Base-by-base conservation (phyloP, 2,113 vertebrate genomes). In the Daphoenositta chrysoptera region DNA sequence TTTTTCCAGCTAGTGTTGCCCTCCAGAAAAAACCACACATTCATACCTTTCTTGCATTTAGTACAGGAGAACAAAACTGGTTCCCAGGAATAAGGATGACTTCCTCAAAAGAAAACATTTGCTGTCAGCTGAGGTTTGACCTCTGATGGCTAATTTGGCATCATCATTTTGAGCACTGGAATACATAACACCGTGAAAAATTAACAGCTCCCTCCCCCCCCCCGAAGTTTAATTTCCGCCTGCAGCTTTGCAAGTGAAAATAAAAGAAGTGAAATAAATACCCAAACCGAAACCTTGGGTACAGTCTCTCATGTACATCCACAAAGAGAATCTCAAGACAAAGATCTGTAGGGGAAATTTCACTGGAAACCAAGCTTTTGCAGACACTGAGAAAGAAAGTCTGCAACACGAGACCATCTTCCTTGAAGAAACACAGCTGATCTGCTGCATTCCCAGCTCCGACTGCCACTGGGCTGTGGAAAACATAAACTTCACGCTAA, bases 401-500 rank as follows among this genome's bases (percentile, higher is more conserved):
- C 83, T 93, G 94, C 96, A 95, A 94, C 65, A 50, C 72, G 93
- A 96, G 83, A 68, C 70, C 0, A 3, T 68, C 81, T 90, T 92
- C 87, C 96, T 91, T 96, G 92, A 96, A 96, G 95, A 94, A 96
- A 92, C 75, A 68, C 90, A 94, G 95, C 96, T 95, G 94, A 94
- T 91, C 87, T 26, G 51, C 86, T 50, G 75, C 90, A 83, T 91
- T 95, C 92, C 93, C 96, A 72, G 87, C 90, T 89, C 94, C 31
- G 61, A 45, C 90, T 96, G 90, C 91, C 89, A 91, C 79, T 64
- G 92, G 47, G 71, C 95, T 96, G 92, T 87, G 96, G 77, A 95
- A 94, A 96, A 95, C 94, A 94, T 78, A 96, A 96, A 96, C 96
- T 93, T 94, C 96, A 93, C 27, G 77, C 95, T 94, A 95, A 94